These are phyloP conservation scores for Drosophila sp. DNA, from an alignment of 1,140 invertebrate species.

Conservation along the genomic window DNA sequence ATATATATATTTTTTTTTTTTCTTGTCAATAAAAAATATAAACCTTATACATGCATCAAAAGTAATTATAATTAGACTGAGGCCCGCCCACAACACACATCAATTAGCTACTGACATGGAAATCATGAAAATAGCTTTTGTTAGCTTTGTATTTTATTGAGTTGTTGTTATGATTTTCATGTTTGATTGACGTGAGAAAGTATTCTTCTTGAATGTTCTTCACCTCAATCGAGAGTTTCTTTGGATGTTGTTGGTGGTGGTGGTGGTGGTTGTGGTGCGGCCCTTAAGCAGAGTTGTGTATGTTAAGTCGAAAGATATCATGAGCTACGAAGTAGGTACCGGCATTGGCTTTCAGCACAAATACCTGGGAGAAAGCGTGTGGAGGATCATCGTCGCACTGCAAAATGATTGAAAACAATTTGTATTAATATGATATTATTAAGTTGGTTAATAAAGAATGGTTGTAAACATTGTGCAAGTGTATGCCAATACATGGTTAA, in stretches of 20 bases:
- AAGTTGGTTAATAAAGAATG: background rate
- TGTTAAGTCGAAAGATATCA: slow-evolving; percentile 95
- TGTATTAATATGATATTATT: background rate
- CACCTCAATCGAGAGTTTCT: slow-evolving; percentile 26
- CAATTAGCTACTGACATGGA: slow-evolving; percentile 34
- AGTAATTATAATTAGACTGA: slow-evolving; percentile 34
- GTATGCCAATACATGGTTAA: background rate
- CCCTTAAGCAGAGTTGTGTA: slow-evolving; percentile 91
- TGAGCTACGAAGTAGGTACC: slow-evolving; percentile 95
- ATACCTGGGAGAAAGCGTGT: slow-evolving; percentile 95
- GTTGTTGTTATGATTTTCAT: slow-evolving; percentile 35
- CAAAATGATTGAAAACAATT: slow-evolving; percentile 79
- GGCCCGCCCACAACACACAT: slow-evolving; percentile 26
- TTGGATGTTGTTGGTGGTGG: slow-evolving; percentile 50
- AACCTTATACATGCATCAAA: slow-evolving; percentile 18
- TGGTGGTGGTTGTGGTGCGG: background rate
- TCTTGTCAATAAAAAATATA: slow-evolving; percentile 41
- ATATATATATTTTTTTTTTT: slow-evolving; percentile 15
- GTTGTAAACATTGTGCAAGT: background rate
- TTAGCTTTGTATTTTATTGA: slow-evolving; percentile 53
- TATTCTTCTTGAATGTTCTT: slow-evolving; percentile 18
- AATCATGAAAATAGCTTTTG: slow-evolving; percentile 43
- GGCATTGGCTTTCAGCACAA: slow-evolving; percentile 93
- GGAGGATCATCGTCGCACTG: slow-evolving; percentile 97
- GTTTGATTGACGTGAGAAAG: slow-evolving; percentile 66